Base-by-base conservation (phyloP, 2,888 invertebrate species). In the Formica aserva region DNA sequence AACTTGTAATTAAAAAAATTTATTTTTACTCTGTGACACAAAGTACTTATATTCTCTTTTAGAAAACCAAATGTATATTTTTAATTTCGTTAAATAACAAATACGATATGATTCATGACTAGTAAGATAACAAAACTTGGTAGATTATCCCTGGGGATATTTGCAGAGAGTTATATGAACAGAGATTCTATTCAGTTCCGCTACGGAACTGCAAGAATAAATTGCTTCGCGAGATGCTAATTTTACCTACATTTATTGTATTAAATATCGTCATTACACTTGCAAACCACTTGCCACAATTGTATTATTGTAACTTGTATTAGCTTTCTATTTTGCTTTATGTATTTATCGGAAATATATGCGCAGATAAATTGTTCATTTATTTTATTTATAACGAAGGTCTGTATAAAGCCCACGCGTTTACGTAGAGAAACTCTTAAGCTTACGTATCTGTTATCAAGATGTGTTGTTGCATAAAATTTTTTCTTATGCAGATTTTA, bases 231-330 rank as follows among this genome's bases (percentile, higher is more conserved):
- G 18, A 52, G n/a, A 57, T 57, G 32, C 22, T 35, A 71, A 55
- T 71, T 55, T 35, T 35, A 35, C 2, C n/a, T 52, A n/a, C 29
- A 26, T 67, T 67, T 71, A 35, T 72, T 57, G 6, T 71, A 55
- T 71, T 57, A 57, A 55, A 57, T 72, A 55, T 22, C 13, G 15
- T 55, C 22, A 55, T 71, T 72, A 57, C 26, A 71, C 55, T 71
- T 55, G 55, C 6, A 72, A 72, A 72, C 35, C 5, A 15, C n/a
- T 72, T 38, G 11, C 71, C 35, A 72, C 26, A 57, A 72, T 55
- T 18, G 22, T 18, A 55, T 38, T 57, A 55, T 72, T 22, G 8
- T 35, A 32, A 18, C 45, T 55, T 55, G 6, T 72, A 55, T 55
- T 35, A 55, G 11, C 35, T 35, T 72, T 6, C 32, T 38, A 18